Evolutionary conservation across 2,113 vertebrate species (phyloP), one percentile per base, ranked within the genome.

Genomic region (Colius striatus): DNA sequence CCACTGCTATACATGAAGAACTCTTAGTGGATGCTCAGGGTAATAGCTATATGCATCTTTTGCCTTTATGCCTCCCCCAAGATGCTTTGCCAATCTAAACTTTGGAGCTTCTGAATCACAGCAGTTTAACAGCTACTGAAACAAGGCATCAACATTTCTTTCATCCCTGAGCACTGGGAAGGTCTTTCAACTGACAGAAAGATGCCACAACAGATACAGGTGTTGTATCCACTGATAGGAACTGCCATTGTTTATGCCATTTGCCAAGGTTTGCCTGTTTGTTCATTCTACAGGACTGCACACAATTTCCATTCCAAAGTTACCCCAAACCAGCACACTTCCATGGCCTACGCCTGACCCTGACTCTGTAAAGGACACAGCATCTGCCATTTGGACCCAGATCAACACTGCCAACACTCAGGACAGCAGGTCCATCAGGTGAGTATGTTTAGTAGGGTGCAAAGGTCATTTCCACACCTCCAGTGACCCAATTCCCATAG

Each of bases 261-360:
- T 73, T 83, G 19, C 13, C 29, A 51, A 79, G 23, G 6, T 87
- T 84, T 62, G 18, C 45, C 36, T n/a, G 1, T 70, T 53, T 18
- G 4, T 66, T 92, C 57, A 80, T 58, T 60, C 55, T 25, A 9
- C 78, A 96, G 91, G 60, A 17, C 63, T 13, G 26, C 5, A 7
- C 8, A 14, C 3, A 0, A 0, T 4, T 55, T 75, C 63, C 18
- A 8, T 32, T 34, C 58, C 74, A 89, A 67, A 62, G 13, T 9
- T 16, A 26, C 20, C 18, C 16, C 34, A 84, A 22, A 48, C 29
- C 55, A 81, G n/a, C 48, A 45, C 36, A 0, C 7, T 85, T 60
- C 29, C 53, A 48, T 11, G 48, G 53, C 41, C 72, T 22, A 3
- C 1, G 1, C 34, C 34, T 65, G 89, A 75, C 13, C 14, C 43